Conservation (phyloP, 2,797 vertebrate genomes). For the Limnodromus scolopaceus region DNA sequence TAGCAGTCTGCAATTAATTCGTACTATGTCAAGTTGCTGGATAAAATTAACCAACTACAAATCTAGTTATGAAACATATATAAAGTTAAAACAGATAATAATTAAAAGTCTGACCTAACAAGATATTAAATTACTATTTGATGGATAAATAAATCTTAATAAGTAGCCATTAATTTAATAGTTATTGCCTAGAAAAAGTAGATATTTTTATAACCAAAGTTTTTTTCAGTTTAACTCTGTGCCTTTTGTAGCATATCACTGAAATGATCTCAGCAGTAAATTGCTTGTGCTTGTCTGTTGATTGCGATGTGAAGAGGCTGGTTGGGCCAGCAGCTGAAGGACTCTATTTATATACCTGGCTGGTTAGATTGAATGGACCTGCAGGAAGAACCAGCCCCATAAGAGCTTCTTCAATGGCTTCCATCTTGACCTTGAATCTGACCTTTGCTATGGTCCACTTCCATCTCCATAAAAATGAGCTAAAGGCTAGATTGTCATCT, state of each 20-base stretch:
- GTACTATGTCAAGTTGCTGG: not conserved
- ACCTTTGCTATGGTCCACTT: conserved; percentile 27
- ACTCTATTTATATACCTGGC: conserved; percentile 65
- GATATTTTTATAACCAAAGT: conserved; percentile 33
- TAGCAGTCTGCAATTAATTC: conserved; percentile 47
- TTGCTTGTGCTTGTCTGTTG: conserved; percentile 73
- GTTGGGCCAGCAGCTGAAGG: conserved; percentile 48
- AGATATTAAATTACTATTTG: not conserved
- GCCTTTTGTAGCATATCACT: conserved; percentile 60
- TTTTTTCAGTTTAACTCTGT: conserved; percentile 15
- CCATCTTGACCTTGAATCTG: conserved; percentile 58
- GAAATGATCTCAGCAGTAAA: conserved; percentile 71
- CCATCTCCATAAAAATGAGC: conserved; percentile 49
- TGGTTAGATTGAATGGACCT: conserved; percentile 55
- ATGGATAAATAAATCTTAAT: conserved; percentile 41
- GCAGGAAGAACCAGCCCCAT: not conserved
- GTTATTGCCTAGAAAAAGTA: not conserved
- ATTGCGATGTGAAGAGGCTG: conserved; percentile 59
- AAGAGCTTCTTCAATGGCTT: not conserved
- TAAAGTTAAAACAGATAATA: not conserved
- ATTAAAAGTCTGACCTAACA: not conserved
- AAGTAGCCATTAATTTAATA: conserved; percentile 7
- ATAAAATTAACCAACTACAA: conserved; percentile 28
- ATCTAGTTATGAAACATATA: conserved; percentile 17
- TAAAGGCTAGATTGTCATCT: not conserved